Percentiles rank a stretch among this genome's conserved stretches.
phyloP scores from a whole-genome alignment of 2,888 invertebrate genomes.

The Scelioninae gen. 2 region DNA sequence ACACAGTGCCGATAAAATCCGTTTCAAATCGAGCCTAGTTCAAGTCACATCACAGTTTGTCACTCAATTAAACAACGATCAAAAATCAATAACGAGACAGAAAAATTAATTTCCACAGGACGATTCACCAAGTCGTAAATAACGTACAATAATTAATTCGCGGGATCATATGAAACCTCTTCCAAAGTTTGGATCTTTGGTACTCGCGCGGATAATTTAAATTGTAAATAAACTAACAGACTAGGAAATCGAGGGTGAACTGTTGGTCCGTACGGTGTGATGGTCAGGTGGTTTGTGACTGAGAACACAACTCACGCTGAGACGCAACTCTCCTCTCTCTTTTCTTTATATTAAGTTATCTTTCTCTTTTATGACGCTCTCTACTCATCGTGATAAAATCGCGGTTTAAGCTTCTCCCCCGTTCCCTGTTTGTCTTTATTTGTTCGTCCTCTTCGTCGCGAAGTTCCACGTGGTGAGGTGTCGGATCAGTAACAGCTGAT shows the following conservation, averaged over 20 bases:
- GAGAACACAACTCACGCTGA: constrained; percentile 63
- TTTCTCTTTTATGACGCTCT: constrained; percentile 53
- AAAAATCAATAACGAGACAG: no score
- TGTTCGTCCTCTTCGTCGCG: constrained; percentile 8
- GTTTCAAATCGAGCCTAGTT: no score
- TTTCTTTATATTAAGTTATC: constrained; percentile 46
- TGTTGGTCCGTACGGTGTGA: constrained; percentile 71
- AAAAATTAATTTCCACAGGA: no score
- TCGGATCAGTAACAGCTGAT: no score
- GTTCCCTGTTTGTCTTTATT: constrained; percentile 30
- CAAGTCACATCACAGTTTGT: constrained; percentile 27
- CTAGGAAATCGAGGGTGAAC: constrained; percentile 60
- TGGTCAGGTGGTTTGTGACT: constrained; percentile 75
- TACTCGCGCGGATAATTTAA: no score
- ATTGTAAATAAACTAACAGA: no score
- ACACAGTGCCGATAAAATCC: constrained; percentile 2
- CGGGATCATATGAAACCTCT: no score
- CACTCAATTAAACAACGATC: no score
- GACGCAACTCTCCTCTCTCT: constrained; percentile 50
- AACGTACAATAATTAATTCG: no score
- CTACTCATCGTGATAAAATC: constrained; percentile 55
- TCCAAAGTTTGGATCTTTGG: no score
- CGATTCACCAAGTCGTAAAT: no score
- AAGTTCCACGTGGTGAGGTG: not conserved
- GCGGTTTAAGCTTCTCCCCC: constrained; percentile 32